Percentiles rank a stretch among this genome's conserved stretches.
Evolutionary conservation across 2,888 invertebrate species (phyloP).

Genomic region (Colostygia pectinataria): DNA sequence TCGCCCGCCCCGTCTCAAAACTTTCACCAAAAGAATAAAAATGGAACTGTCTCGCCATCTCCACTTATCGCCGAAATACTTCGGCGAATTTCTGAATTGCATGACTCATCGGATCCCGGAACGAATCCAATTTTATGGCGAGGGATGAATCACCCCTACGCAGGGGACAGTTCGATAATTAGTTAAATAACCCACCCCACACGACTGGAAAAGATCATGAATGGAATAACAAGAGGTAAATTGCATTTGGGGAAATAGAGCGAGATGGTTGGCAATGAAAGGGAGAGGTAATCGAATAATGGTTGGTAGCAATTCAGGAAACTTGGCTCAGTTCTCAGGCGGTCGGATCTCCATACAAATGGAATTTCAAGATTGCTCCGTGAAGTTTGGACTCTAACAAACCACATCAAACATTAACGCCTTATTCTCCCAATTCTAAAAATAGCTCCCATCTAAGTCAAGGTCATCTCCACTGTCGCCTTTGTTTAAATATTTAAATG

Average conservation of each 20-base stretch:
- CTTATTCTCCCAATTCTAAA: constrained; percentile 21
- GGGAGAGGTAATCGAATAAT: constrained; percentile 12
- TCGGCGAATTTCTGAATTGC: constrained; percentile 26
- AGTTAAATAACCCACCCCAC: constrained; percentile 47
- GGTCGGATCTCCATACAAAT: constrained; percentile 4
- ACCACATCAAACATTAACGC: not conserved
- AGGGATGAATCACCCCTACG: constrained; percentile 46
- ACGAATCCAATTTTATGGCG: constrained; percentile 47
- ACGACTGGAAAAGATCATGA: constrained; percentile 38
- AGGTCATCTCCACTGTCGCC: constrained; percentile 27
- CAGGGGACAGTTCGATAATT: constrained; percentile 54
- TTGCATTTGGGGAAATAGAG: constrained; percentile 29
- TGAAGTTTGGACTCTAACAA: not conserved
- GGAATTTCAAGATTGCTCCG: not conserved
- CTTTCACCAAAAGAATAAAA: constrained; percentile 1
- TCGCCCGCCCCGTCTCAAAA: not conserved
- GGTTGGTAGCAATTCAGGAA: constrained; percentile 2
- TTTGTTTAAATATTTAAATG: constrained; percentile 31
- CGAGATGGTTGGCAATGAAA: constrained; percentile 22
- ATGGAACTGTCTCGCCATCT: not conserved
- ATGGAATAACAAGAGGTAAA: constrained; percentile 36
- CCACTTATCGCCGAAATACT: constrained; percentile 1
- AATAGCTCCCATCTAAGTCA: constrained; percentile 29
- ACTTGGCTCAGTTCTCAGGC: constrained; percentile 3
- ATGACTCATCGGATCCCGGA: constrained; percentile 43